Percentiles rank a stretch among this genome's conserved stretches.
Evolutionary conservation across 1,140 invertebrate species (phyloP).

Genomic region (Drosophila pallidifrons): DNA sequence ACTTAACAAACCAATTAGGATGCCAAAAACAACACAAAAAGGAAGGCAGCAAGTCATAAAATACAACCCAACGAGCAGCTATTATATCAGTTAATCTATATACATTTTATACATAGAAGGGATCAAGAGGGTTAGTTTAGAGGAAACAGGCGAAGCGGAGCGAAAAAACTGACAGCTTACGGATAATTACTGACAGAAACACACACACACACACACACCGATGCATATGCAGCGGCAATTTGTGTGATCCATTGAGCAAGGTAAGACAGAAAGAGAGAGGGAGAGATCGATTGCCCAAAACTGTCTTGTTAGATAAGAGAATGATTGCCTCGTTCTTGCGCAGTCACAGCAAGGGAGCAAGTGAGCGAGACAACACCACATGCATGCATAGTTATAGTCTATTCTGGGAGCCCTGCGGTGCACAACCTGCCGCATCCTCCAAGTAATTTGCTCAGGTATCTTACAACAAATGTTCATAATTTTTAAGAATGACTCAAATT

Average conservation of each 20-base stretch:
- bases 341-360: background rate
- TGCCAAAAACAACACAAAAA: conserved; percentile 62
- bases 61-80: conserved; percentile 48
- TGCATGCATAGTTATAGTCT: background rate
- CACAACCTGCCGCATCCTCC: conserved; percentile 29
- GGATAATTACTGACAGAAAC: conserved; percentile 78
- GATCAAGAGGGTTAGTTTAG: conserved; percentile 3
- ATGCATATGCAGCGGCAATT: conserved; percentile 56
- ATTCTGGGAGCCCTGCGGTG: conserved; percentile 48
- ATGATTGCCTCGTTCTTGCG: conserved; percentile 57
- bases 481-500: conserved; percentile 81
- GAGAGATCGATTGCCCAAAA: conserved; percentile 66
- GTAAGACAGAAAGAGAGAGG: conserved; percentile 27
- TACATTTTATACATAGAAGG: background rate
- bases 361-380: background rate
- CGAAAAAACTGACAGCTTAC: conserved; percentile 84
- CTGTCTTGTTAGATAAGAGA: conserved; percentile 82
- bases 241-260: conserved; percentile 80
- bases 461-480: conserved; percentile 81
- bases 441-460: conserved; percentile 77
- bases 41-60: conserved; percentile 68
- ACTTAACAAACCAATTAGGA: conserved; percentile 84
- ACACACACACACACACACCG: conserved; percentile 39
- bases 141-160: conserved; percentile 39
- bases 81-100: conserved; percentile 70